These are phyloP conservation scores for Paraescarpia echinospica DNA, from an alignment of 1,140 invertebrate genomes.

Conservation along the genomic window DNA sequence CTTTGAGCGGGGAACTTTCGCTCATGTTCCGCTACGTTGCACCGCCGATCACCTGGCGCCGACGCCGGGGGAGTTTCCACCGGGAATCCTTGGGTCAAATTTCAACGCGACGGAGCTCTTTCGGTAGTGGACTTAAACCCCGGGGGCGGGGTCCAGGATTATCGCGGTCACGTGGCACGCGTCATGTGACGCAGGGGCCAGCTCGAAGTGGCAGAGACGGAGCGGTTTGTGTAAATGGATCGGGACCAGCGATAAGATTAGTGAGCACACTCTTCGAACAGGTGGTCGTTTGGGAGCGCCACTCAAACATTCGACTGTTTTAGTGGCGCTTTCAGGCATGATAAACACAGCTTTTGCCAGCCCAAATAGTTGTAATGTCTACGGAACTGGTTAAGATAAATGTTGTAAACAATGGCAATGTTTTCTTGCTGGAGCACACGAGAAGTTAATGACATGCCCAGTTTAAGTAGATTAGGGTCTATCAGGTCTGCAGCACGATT, in stretches of 20 bases:
- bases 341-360: neutral
- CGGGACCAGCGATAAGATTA: neutral
- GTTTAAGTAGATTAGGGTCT: no score
- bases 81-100: constrained; percentile 3
- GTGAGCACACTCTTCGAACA: neutral
- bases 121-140: neutral
- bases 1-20: neutral
- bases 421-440: no score
- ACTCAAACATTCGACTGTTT: neutral
- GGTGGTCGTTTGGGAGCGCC: neutral
- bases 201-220: neutral
- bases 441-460: no score
- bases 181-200: neutral
- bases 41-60: neutral
- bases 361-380: neutral
- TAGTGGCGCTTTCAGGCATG: neutral
- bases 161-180: neutral
- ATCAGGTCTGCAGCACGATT: no score
- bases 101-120: constrained; percentile 3
- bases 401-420: neutral
- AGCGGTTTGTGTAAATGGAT: neutral
- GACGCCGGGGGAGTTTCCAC: constrained; percentile 2
- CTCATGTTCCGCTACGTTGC: neutral
- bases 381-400: neutral
- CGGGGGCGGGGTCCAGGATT: constrained; percentile 1